Base-by-base conservation (phyloP, 2,888 invertebrate species). In the Papilio demoleus region DNA sequence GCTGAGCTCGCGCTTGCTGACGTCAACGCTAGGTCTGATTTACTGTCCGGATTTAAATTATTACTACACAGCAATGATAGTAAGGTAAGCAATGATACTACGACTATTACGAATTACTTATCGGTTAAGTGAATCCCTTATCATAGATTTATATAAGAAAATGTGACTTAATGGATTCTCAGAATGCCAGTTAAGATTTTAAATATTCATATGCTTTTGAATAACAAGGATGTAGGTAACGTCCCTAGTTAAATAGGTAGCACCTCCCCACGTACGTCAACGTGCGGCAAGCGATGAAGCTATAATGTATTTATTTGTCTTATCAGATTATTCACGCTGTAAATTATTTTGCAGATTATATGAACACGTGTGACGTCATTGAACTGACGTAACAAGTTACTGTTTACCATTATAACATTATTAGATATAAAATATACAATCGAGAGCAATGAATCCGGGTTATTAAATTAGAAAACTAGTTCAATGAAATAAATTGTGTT, bases 1-100 rank as follows among this genome's bases (percentile, higher is more conserved):
- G 99, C 99, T 70, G 95, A 97, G 85, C 95, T 99, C 91, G 99
- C 99, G 40, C 94, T 99, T 81, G 96, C 97, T 79, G 99, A 99
- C 91, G 98, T 99, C 76, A 99, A 99, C 93, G 95, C 95, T 65
- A 94, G 96, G 77, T 94, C 95, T 71, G 97, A 98, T 91, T 94
- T 99, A 77, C 93, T 99, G 80, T 97, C 97, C 63, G 98, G 98
- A 67, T 99, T 98, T 88, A 95, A 95, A 79, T 94, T 99, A 78
- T 96, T 96, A 81, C 94, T 99, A 80, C 97, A 98, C 88, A 97
- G 97, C 93, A 98, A 98, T 90, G 99, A 99, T 86, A 99, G 99
- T 92, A 97, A 98, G 96, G 99, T 99, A 93, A 70, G 60, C 12
- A 38, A 12, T 12, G 12, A 38, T 14, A 38, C 12, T 4, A 11